Evolutionary conservation across 2,888 invertebrate genomes (phyloP).

Genomic region (Erpobdella octoculata): DNA sequence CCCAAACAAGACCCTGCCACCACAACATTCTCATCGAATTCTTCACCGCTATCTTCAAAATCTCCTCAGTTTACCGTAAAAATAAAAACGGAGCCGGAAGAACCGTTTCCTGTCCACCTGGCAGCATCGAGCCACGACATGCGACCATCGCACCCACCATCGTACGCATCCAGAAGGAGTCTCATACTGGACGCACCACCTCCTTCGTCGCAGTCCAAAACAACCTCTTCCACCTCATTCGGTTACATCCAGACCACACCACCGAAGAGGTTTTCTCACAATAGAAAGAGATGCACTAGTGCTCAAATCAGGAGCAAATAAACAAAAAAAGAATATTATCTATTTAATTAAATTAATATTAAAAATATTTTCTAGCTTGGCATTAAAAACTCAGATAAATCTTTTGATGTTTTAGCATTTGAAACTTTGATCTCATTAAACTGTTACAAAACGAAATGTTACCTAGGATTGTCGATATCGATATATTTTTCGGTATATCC

Average conservation of each 20-base stretch:
- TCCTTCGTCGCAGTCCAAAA: not conserved
- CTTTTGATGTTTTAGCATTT: too few species aligned
- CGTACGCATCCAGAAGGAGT: slow-evolving; percentile 45
- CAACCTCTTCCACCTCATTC: not conserved
- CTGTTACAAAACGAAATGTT: too few species aligned
- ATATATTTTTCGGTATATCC: too few species aligned
- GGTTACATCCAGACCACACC: not conserved
- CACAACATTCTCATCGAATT: not conserved
- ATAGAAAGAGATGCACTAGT: slow-evolving; percentile 8
- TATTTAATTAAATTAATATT: too few species aligned
- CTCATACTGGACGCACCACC: slow-evolving; percentile 47
- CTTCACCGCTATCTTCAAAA: not conserved
- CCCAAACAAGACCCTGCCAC: not conserved
- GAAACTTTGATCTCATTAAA: too few species aligned
- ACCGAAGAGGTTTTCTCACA: not conserved
- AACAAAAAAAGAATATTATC: too few species aligned
- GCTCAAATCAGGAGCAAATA: slow-evolving; percentile 5
- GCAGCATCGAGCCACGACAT: not conserved
- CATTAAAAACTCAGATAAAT: too few species aligned
- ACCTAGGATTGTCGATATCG: too few species aligned
- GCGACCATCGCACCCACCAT: not conserved
- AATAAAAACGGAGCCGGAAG: slow-evolving; percentile 6
- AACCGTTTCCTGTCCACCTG: not conserved
- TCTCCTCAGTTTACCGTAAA: not conserved
- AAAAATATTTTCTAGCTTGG: too few species aligned